A percentile compares a stretch with the other conserved stretches of the same genome.
These are phyloP conservation scores for Apocheima hispidaria DNA, from an alignment of 2,888 invertebrate species.

Conservation along the genomic window DNA sequence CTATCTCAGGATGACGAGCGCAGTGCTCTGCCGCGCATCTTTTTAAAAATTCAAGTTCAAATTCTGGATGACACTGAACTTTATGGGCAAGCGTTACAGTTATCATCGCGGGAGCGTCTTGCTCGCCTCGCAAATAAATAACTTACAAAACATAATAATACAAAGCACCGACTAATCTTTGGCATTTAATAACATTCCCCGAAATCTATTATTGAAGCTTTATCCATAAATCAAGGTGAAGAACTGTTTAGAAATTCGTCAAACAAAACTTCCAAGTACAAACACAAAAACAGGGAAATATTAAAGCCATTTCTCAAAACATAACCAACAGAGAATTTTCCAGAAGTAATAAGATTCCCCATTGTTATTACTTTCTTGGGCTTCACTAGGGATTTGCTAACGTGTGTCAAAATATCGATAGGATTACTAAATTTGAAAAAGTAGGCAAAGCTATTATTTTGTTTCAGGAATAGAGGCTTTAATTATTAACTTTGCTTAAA, in stretches of 20 bases:
- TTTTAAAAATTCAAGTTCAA: too few relatives aligned
- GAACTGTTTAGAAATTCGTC: neutral
- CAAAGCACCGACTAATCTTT: neutral
- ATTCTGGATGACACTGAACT: too few relatives aligned
- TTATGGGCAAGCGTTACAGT: too few relatives aligned
- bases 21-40: too few relatives aligned
- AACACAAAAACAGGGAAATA: slow-evolving; percentile 34
- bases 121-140: too few relatives aligned
- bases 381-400: slow-evolving; percentile 50
- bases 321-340: slow-evolving; percentile 34
- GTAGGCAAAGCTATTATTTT: neutral
- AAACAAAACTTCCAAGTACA: slow-evolving; percentile 25
- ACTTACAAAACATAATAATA: too few relatives aligned
- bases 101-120: too few relatives aligned
- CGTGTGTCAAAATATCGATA: slow-evolving; percentile 9
- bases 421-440: too few relatives aligned
- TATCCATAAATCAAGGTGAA: slow-evolving; percentile 22
- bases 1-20: too few relatives aligned
- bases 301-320: slow-evolving; percentile 35
- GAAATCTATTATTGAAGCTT: slow-evolving; percentile 6
- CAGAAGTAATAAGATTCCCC: slow-evolving; percentile 37
- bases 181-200: neutral
- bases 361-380: slow-evolving; percentile 50
- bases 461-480: too few relatives aligned
- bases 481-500: too few relatives aligned